Evolutionary conservation across 2,888 invertebrate species (phyloP).

Genomic region (Allolobophora icterica): DNA sequence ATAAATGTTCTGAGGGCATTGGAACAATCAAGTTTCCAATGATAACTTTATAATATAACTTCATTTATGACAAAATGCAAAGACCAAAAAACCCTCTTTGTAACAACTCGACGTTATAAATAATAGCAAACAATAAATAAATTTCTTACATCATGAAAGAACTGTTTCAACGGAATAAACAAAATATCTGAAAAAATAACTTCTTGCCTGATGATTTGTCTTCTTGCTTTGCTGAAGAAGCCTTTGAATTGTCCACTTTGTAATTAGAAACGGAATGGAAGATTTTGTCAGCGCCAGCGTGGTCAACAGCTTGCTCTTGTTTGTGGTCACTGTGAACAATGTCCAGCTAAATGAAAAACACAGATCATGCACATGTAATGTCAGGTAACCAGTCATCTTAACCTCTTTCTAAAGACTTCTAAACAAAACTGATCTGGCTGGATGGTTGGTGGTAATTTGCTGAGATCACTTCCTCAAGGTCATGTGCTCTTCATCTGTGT

Average conservation of each 20-base stretch:
- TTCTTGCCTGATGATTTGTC: constrained; percentile 21
- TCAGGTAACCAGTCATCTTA: background rate
- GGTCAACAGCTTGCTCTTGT: constrained; percentile 9
- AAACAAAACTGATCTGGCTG: background rate
- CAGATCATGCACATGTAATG: background rate
- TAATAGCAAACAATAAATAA: background rate
- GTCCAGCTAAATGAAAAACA: background rate
- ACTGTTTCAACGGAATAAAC: background rate
- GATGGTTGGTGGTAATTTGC: background rate
- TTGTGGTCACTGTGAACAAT: constrained; percentile 22
- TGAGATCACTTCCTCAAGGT: background rate
- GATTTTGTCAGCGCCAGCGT: constrained; percentile 7
- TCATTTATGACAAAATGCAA: background rate
- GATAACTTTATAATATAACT: too few relatives aligned
- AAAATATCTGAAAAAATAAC: background rate
- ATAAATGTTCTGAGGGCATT: background rate
- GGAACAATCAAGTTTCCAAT: background rate
- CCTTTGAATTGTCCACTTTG: constrained; percentile 19
- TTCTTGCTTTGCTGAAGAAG: background rate
- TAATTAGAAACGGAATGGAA: constrained; percentile 26
- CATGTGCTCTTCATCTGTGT: background rate
- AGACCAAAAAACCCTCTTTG: background rate
- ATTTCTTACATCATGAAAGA: background rate
- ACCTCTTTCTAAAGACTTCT: background rate
- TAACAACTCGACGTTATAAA: background rate